A percentile compares a stretch with the other conserved stretches of the same genome.
Evolutionary conservation across 2,113 vertebrate species (phyloP).

Genomic region (Pandion haliaetus): DNA sequence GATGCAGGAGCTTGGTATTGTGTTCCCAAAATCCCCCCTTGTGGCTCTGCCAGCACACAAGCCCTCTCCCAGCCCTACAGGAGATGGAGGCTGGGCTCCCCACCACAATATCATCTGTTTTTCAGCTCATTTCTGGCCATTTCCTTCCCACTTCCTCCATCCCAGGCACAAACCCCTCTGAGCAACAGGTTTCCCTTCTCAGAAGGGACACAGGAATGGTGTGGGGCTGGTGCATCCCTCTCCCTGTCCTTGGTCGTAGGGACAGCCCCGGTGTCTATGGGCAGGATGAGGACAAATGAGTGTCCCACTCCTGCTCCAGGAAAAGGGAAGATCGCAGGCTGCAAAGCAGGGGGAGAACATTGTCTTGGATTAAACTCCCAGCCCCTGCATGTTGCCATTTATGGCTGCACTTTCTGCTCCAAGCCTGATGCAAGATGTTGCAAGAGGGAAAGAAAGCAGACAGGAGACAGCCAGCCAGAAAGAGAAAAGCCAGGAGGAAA

Average conservation of each 20-base stretch:
- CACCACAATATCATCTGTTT: neutral
- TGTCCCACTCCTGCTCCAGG: neutral
- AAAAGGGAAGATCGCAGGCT: neutral
- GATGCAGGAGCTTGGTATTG: neutral
- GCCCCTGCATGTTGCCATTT: conserved; percentile 59
- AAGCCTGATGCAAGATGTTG: conserved; percentile 69
- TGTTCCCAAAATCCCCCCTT: neutral
- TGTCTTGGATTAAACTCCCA: neutral
- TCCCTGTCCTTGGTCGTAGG: neutral
- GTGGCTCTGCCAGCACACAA: accelerated
- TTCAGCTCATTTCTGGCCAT: neutral
- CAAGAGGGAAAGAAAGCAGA: conserved; percentile 51
- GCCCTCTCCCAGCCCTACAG: neutral
- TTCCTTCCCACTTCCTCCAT: neutral
- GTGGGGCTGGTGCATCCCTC: neutral
- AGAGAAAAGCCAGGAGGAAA: neutral
- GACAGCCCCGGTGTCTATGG: neutral
- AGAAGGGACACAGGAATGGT: neutral
- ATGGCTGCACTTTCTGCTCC: conserved; percentile 66
- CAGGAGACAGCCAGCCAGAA: neutral
- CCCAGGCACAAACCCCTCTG: neutral
- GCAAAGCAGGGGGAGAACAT: neutral
- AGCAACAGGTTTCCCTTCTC: neutral
- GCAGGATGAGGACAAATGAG: neutral
- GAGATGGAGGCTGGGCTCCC: neutral